phyloP scores from a whole-genome alignment of 2,888 invertebrate species.

The Mimumesa dahlbomi region DNA sequence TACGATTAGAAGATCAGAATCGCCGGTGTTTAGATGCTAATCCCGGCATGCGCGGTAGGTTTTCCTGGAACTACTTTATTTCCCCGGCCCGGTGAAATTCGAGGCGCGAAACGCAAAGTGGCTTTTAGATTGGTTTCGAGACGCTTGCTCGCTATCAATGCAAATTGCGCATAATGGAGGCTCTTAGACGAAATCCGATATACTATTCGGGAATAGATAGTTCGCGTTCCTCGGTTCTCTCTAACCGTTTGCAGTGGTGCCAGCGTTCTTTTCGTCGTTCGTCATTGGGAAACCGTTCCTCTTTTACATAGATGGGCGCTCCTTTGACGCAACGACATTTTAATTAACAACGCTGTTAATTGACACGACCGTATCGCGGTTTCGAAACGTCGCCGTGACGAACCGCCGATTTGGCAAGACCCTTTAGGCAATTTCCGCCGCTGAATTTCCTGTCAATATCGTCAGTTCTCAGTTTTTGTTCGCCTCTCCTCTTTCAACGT shows the following conservation, averaged over 20 bases:
- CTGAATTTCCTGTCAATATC: slow-evolving; percentile 38
- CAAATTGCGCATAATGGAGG: slow-evolving; percentile 78
- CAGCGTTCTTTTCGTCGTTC: too few relatives aligned
- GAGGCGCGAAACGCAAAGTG: slow-evolving; percentile 70
- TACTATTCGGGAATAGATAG: slow-evolving; percentile 34
- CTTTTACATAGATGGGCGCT: neutral
- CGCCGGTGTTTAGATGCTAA: too few relatives aligned
- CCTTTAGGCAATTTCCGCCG: slow-evolving; percentile 61
- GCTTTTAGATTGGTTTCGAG: slow-evolving; percentile 74
- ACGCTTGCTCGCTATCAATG: slow-evolving; percentile 76
- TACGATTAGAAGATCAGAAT: too few relatives aligned
- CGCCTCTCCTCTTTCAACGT: neutral
- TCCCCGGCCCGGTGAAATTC: slow-evolving; percentile 43
- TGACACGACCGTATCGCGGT: too few relatives aligned
- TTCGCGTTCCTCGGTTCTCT: slow-evolving; percentile 34
- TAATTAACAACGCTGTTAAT: neutral
- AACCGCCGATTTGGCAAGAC: slow-evolving; percentile 57
- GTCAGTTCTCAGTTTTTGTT: slow-evolving; percentile 7
- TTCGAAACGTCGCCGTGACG: slow-evolving; percentile 52
- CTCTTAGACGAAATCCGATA: slow-evolving; percentile 75
- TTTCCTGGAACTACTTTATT: too few relatives aligned
- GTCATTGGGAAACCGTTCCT: too few relatives aligned
- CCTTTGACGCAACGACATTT: neutral
- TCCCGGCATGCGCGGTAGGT: too few relatives aligned
- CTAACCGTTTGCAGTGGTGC: slow-evolving; percentile 22